Conservation (phyloP, 2,797 vertebrate species). For the Argya squamiceps region DNA sequence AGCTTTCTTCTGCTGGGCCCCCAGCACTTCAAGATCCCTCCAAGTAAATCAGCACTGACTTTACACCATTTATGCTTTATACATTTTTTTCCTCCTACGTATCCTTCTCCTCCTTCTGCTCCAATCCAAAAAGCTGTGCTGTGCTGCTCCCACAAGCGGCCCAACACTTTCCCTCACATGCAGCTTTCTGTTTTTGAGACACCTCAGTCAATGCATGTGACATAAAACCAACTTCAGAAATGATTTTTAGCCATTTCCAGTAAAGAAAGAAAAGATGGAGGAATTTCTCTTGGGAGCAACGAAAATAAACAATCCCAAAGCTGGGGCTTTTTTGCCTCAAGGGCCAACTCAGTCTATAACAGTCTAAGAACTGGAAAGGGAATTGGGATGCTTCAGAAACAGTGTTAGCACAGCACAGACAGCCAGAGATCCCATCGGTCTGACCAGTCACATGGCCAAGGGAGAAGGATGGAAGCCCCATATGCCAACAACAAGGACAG, state of each 20-base stretch:
- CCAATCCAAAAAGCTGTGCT: neutral
- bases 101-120: neutral
- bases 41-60: neutral
- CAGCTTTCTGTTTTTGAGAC: neutral
- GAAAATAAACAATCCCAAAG: neutral
- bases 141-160: neutral
- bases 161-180: neutral
- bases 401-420: neutral
- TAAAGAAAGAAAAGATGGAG: neutral
- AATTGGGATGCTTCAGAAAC: neutral
- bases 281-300: neutral
- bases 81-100: accelerated
- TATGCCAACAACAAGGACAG: neutral
- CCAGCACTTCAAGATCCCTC: neutral
- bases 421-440: neutral
- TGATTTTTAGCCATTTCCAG: neutral
- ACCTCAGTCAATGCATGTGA: neutral
- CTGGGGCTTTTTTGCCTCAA: neutral
- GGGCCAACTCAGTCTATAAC: neutral
- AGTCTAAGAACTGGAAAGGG: neutral
- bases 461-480: neutral
- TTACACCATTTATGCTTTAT: neutral
- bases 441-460: neutral
- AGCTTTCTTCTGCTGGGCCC: neutral
- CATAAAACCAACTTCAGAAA: neutral